phyloP scores from a whole-genome alignment of 2,797 vertebrate genomes.

The Euthynnus affinis region DNA sequence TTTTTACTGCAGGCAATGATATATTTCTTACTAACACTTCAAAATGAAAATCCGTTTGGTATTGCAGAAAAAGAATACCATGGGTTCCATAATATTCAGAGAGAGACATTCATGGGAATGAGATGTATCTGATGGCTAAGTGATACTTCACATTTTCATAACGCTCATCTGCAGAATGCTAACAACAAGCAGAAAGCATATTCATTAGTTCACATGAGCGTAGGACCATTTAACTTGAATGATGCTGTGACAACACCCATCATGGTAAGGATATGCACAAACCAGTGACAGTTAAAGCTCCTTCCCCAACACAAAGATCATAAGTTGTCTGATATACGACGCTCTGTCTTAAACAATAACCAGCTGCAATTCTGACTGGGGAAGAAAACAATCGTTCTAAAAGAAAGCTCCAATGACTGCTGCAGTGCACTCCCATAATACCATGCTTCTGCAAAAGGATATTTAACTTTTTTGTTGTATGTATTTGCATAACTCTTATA shows the following conservation, averaged over 20 bases:
- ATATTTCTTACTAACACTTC: conserved; percentile 19
- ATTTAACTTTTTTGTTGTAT: conserved; percentile 20
- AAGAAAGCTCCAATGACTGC: conserved; percentile 46
- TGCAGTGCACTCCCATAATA: conserved; percentile 5
- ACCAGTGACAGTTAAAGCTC: conserved; percentile 57
- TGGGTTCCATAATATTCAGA: not conserved
- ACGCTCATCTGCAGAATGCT: conserved; percentile 13
- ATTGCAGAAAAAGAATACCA: not conserved
- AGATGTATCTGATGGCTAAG: conserved; percentile 28
- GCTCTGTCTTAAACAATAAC: conserved; percentile 55
- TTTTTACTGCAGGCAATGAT: conserved; percentile 14
- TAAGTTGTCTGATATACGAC: conserved; percentile 49
- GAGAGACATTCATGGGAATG: not conserved
- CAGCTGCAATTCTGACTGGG: conserved; percentile 28
- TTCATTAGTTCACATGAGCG: conserved; percentile 57
- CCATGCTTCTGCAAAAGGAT: conserved; percentile 31
- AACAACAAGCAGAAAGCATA: conserved; percentile 42
- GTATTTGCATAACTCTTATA: conserved; percentile 29
- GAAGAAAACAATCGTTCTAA: conserved; percentile 40
- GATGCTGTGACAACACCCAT: conserved; percentile 56
- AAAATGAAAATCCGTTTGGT: conserved; percentile 17
- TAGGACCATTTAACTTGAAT: conserved; percentile 56
- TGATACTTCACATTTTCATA: conserved; percentile 41
- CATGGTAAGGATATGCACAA: conserved; percentile 49
- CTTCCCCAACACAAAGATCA: conserved; percentile 38